Evolutionary conservation across 2,888 invertebrate species (phyloP), one percentile per base, ranked within the genome.

Genomic region (Globia sparganii): DNA sequence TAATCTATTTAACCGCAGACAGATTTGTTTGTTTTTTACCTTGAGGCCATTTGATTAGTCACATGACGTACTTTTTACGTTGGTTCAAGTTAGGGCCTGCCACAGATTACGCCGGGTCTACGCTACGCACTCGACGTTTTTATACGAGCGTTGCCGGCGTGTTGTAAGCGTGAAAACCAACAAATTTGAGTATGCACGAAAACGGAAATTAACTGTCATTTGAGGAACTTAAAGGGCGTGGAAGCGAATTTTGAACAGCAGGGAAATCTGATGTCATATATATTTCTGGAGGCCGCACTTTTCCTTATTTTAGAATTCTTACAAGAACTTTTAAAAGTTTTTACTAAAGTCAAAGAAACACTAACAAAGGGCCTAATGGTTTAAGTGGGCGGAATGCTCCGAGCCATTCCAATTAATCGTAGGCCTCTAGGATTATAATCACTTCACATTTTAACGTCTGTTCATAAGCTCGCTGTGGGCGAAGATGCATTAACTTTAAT

Each of bases 401-500:
- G 28, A 18, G 31, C 28, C 53, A 25, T 37, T 59, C 43, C 68
- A 82, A 87, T 83, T 81, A 83, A 85, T 77, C 64, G 72, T 65
- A 67, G 58, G 59, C 34, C 37, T 49, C 64, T 58, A 67, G 71
- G 61, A 79, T 64, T 75, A 81, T 86, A 70, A 86, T 75, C 67
- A 74, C 67, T 83, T 62, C n/a, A 78, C 62, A 74, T 77, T 73
- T 43, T 66, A 81, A 80, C 81, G 78, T 85, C 78, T 81, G 81
- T 56, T 75, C 67, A 31, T 61, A 75, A 78, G 64, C 70, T 62
- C 64, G 40, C 31, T 61, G 43, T 70, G 61, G 37, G 49, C 58
- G 15, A 28, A 61, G 40, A 56, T 59, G 21, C 69, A 71, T 67
- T 62, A 62, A 83, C 61, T 71, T 72, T 56, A 71, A 73, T 53